Evolutionary conservation across 2,113 vertebrate genomes (phyloP).

Genomic region (Thamnaconus septentrionalis): DNA sequence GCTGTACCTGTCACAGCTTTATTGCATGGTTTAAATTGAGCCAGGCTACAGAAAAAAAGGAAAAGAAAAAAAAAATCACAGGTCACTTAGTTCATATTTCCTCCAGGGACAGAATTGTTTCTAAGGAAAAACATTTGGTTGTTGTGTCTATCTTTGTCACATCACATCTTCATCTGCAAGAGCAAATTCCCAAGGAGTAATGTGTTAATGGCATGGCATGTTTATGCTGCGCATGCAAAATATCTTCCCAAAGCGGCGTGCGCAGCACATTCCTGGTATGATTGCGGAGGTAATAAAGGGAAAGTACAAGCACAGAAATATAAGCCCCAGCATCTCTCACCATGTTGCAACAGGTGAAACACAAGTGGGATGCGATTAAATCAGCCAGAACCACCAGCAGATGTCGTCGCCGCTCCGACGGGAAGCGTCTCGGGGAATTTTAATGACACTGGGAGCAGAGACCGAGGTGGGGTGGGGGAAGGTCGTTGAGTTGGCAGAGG

Average conservation of each 20-base stretch:
- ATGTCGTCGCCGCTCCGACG: slow-evolving; percentile 44
- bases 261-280: background rate
- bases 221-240: background rate
- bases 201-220: background rate
- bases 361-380: slow-evolving; percentile 1
- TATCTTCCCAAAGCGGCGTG: background rate
- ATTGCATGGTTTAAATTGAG: slow-evolving; percentile 7
- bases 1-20: slow-evolving; percentile 24
- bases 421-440: slow-evolving; percentile 24
- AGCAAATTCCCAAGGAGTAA: background rate
- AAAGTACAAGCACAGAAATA: background rate
- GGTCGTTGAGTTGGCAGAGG: slow-evolving; percentile 51
- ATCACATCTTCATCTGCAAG: background rate
- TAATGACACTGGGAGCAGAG: slow-evolving; percentile 57
- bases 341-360: slow-evolving; percentile 18
- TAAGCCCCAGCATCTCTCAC: background rate
- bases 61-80: too few species aligned
- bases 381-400: slow-evolving; percentile 31
- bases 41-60: background rate
- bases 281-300: background rate
- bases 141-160: background rate
- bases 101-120: background rate
- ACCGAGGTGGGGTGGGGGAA: slow-evolving; percentile 58
- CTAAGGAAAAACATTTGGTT: background rate
- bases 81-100: too few species aligned